phyloP scores from a whole-genome alignment of 1,140 invertebrate species.

The Cecropterus lyciades region DNA sequence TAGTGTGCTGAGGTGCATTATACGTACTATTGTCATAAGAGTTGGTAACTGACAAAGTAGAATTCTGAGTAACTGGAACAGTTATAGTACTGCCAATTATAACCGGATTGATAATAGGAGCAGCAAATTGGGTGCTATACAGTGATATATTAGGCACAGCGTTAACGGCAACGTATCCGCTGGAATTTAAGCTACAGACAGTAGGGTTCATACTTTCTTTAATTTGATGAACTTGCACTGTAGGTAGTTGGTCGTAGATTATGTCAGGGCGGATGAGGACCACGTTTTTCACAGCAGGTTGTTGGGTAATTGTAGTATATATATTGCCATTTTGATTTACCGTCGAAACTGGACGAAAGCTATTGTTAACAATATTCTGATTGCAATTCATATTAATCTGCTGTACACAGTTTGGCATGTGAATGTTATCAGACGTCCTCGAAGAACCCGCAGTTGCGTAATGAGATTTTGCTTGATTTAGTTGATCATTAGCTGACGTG shows the following conservation, averaged over 20 bases:
- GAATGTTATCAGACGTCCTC: background rate
- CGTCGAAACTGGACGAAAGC: conserved; percentile 16
- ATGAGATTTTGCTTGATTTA: background rate
- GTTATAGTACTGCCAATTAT: conserved; percentile 41
- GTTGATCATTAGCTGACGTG: background rate
- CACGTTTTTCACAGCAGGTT: conserved; percentile 45
- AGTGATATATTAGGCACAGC: conserved; percentile 50
- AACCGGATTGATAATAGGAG: conserved; percentile 49
- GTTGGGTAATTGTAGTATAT: conserved; percentile 38
- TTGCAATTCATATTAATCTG: conserved; percentile 10
- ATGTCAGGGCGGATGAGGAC: conserved; percentile 56
- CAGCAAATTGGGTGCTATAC: conserved; percentile 47
- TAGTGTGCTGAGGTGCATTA: background rate
- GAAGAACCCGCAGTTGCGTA: background rate
- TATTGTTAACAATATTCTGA: conserved; percentile 15
- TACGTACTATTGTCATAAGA: background rate
- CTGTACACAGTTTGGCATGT: background rate
- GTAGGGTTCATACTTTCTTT: conserved; percentile 18
- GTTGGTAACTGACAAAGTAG: background rate
- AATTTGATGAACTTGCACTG: conserved; percentile 41
- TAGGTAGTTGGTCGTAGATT: conserved; percentile 48
- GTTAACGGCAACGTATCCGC: conserved; percentile 46
- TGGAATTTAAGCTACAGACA: conserved; percentile 31
- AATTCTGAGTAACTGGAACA: conserved; percentile 11
- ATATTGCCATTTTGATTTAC: conserved; percentile 37